phyloP scores from a whole-genome alignment of 2,113 vertebrate genomes.

The Gymnobelideus leadbeateri region DNA sequence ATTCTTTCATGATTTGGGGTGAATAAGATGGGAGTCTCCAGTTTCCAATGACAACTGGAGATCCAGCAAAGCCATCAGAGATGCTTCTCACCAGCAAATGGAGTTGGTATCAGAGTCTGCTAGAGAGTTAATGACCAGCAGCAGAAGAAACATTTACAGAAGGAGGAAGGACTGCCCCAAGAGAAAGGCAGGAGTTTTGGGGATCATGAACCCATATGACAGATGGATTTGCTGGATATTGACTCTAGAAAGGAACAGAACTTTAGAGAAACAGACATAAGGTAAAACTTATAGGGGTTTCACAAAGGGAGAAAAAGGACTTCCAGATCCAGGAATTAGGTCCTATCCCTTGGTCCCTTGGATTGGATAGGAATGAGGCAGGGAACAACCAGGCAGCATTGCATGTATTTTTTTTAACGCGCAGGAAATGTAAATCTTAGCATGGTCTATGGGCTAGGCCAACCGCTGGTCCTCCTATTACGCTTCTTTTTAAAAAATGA shows the following conservation, averaged over 20 bases:
- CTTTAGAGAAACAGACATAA: neutral
- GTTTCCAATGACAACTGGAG: neutral
- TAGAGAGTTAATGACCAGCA: neutral
- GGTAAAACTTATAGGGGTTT: neutral
- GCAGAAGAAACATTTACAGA: neutral
- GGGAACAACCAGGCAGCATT: neutral
- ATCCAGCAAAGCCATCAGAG: neutral
- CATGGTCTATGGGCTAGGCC: neutral
- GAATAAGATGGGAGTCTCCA: neutral
- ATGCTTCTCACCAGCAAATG: neutral
- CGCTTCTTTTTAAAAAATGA: neutral
- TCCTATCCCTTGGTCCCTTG: neutral
- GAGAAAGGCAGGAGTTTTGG: neutral
- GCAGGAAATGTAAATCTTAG: neutral
- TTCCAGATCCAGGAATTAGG: neutral
- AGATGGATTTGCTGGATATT: neutral
- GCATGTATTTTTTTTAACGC: neutral
- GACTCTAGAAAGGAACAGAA: neutral
- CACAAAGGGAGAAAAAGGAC: neutral
- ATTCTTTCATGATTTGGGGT: neutral
- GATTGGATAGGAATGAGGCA: neutral
- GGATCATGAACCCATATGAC: neutral
- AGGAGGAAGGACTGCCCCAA: neutral
- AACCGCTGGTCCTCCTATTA: neutral
- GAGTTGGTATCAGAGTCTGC: neutral